Base-by-base conservation (phyloP, 2,113 vertebrate species). In the Coreoperca whiteheadi region DNA sequence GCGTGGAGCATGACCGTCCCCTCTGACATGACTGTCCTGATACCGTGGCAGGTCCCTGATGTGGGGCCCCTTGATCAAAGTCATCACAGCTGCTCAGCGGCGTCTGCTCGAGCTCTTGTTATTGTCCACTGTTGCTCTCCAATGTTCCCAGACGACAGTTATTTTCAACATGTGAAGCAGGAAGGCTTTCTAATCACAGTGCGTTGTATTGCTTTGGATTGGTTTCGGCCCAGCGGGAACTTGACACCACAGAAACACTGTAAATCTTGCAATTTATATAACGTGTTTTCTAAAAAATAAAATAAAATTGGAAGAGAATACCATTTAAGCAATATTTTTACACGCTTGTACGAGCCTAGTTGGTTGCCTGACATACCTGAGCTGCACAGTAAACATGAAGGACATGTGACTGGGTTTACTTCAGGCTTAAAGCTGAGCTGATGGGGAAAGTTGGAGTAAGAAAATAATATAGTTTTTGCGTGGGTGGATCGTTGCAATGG, bases 381-480 rank as follows among this genome's bases (percentile, higher is more conserved):
- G 43, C 68, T 60, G 61, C 73, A 53, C 39, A 57, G 84, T 64
- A 77, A 87, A 91, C 83, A 81, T n/a, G 28, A 10, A 53, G 9
- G 65, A 67, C 89, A 84, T 89, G 87, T 93, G 90, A 91, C 84
- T 37, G 32, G 87, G 65, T 79, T 92, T 87, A 78, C 66, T 43
- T 57, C 51, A 28, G 81, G 85, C 61, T 90, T 88, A 83, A n/a
- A 39, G 56, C 51, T 61, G 46, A 80, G 74, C 85, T 77, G 53
- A 70, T 50, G 46, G 56, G 39, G 53, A 79, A 68, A 67, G 63
- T 65, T 28, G 51, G 32, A 76, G 20, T 39, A 32, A 73, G 54
- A 75, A 83, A 87, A 34, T 23, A 87, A 34, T 23, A 6, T 43
- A 0, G 1, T 68, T 73, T 60, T 25, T 48, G 8, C 68, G 46